Evolutionary conservation across 1,140 invertebrate species (phyloP), one percentile per base, ranked within the genome.

Genomic region (Cryptotermes secundus): DNA sequence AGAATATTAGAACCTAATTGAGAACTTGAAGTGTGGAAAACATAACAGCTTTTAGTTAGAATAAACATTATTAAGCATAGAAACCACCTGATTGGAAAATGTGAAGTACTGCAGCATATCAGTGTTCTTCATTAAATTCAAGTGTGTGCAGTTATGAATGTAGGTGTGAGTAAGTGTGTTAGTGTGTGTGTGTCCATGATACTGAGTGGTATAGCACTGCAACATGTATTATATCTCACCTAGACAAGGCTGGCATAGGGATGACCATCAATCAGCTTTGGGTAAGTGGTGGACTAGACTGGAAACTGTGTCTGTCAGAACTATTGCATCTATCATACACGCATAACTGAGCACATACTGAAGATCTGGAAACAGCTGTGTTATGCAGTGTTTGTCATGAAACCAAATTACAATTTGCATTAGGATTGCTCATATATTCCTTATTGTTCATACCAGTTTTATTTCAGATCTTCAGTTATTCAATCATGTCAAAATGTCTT

Each of bases 401-500:
- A n/a, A 72, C 45, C 9, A 22, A 49, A 49, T 49, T 49, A 22
- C 45, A 49, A 19, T 49, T 49, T 49, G 22, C 14, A 49, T 19
- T 49, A 49, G 45, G 45, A 19, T 19, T 3, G 16, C 14, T 49
- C 16, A 49, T 19, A 49, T 49, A 49, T 19, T 49, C 45, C 16
- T 3, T 3, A 19, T 49, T 49, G 45, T 49, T 49, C 45, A 49
- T 38, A 12, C 14, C 14, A 72, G n/a, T 14, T 72, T 72, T 2
- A 72, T n/a, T 31, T 72, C 59, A 72, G 59, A 31, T 72, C n/a
- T 72, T 72, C 59, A 26, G n/a, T 72, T 72, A 72, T 16, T 72
- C 59, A 31, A 72, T 72, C 59, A 72, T 72, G 59, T 72, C 59
- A 72, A 16, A 72, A 72, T 72, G n/a, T 72, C 59, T 72, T 72